Base-by-base conservation (phyloP, 2,888 invertebrate genomes). In the Melinaea marsaeus region DNA sequence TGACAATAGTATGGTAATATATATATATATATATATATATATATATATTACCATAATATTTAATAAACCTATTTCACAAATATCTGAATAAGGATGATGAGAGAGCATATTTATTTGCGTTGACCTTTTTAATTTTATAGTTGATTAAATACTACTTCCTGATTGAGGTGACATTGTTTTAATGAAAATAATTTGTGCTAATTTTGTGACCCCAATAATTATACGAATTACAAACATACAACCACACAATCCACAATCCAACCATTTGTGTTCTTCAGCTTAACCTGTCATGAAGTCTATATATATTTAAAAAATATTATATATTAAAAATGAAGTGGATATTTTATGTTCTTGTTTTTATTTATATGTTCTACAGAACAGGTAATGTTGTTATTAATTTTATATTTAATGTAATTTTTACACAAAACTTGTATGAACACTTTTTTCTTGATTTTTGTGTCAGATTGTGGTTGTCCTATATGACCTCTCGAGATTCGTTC, bases 361-460 rank as follows among this genome's bases (percentile, higher is more conserved):
- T 81, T 58, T 87, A 84, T 63, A 80, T 85, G 82, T 79, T 76
- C 60, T 84, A 83, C 62, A 81, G 80, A 74, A 73, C 84, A 75
- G 88, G 88, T 87, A 76, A 68, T 32, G 59, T 13, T 47, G 60
- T 55, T 55, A 9, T n/a, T n/a, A 56, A 13, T 55, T 34, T 56
- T 13, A 11, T 33, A 33, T n/a, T 34, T 13, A 2, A 51, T 32
- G 11, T 51, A 32, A 11, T 51, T 32, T 2, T 51, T 51, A 22
- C 22, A 22, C 22, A 22, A 22, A 22, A 22, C 22, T 22, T 22
- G 22, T 22, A 22, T 22, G 22, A 22, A 22, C 22, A 22, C 22
- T 22, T 22, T 22, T 22, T 22, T 22, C 22, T 22, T 22, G 22
- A 22, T 22, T 22, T 22, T 22, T 22, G 22, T 22, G 22, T 22